Evolutionary conservation across 1,140 invertebrate species (phyloP), one percentile per base, ranked within the genome.

Genomic region (Maconellicoccus hirsutus): DNA sequence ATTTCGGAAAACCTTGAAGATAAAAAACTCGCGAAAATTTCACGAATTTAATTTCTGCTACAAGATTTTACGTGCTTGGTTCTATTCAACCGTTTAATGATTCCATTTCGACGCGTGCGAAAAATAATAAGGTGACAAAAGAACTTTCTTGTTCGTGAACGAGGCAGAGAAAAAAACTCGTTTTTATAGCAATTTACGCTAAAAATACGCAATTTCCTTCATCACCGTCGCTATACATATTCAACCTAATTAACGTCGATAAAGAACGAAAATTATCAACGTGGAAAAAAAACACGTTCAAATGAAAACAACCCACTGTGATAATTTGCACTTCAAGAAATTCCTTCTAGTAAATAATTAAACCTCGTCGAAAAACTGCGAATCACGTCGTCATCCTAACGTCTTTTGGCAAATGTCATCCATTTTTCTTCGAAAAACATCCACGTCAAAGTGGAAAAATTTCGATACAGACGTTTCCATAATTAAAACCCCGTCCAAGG

Each of bases 121-220:
- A 52, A 52, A 52, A 52, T 52, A 19, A 52, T 52, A 52, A 52
- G 42, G 42, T 52, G 42, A 52, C 42, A 52, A 52, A 52, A 19
- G 42, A 52, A 52, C 42, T 14, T 19, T 52, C n/a, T 52, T 52
- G 2, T 52, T 16, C n/a, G 6, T 52, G 42, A 52, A 52, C 2
- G n/a, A 52, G 42, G 42, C 6, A 52, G n/a, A 52, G 16, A 52
- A 52, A 16, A 16, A 16, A 52, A 52, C n/a, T n/a, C n/a, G n/a
- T n/a, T n/a, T n/a, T n/a, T n/a, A n/a, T n/a, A n/a, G n/a, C n/a
- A n/a, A n/a, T n/a, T n/a, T n/a, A n/a, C n/a, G n/a, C n/a, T n/a
- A 12, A 12, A 33, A 33, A 33, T 6, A 33, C 29, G 29, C 12
- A 33, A 12, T 33, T 33, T 33, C 12, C 12, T 33, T 33, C 12